Conservation (phyloP, 53 echinoderm and acorn worm species). For the Echinometra lucunter region DNA sequence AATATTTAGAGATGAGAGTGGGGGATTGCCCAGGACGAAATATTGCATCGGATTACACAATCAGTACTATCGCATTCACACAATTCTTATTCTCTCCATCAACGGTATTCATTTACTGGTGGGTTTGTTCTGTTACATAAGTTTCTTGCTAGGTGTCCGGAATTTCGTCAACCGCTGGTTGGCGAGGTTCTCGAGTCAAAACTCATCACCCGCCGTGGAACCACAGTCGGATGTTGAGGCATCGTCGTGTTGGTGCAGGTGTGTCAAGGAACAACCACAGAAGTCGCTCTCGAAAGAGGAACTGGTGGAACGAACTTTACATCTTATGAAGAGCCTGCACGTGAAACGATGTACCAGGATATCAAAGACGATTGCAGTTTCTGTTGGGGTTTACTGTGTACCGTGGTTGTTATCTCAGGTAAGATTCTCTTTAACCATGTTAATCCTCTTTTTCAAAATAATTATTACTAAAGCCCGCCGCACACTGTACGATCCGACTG, state of each 20-base stretch:
- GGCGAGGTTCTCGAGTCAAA: slow-evolving; percentile 4
- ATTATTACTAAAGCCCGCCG: too few relatives aligned
- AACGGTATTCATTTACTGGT: slow-evolving; percentile 61
- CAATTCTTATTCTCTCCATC: slow-evolving; percentile 60
- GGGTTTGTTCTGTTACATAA: slow-evolving; percentile 72
- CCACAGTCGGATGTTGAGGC: neutral
- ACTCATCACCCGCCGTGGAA: neutral
- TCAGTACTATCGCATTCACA: slow-evolving; percentile 63
- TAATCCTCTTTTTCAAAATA: too few relatives aligned
- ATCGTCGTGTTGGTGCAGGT: neutral
- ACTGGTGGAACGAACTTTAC: slow-evolving; percentile 69
- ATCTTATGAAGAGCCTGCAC: slow-evolving; percentile 78
- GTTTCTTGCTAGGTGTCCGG: slow-evolving; percentile 75
- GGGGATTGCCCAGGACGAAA: neutral
- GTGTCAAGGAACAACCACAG: slow-evolving; percentile 45
- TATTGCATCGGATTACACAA: slow-evolving; percentile 66
- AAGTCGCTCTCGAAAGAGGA: slow-evolving; percentile 47
- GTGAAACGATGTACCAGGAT: slow-evolving; percentile 82
- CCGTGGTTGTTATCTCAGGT: slow-evolving; percentile 82
- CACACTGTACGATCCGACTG: too few relatives aligned
- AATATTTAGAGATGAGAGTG: neutral
- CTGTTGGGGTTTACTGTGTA: slow-evolving; percentile 80
- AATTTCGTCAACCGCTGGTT: slow-evolving; percentile 75
- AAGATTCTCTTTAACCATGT: slow-evolving; percentile 47
- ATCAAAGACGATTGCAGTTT: slow-evolving; percentile 77